Conservation (phyloP, 1,140 invertebrate genomes). For the Cotesia glomerata region DNA sequence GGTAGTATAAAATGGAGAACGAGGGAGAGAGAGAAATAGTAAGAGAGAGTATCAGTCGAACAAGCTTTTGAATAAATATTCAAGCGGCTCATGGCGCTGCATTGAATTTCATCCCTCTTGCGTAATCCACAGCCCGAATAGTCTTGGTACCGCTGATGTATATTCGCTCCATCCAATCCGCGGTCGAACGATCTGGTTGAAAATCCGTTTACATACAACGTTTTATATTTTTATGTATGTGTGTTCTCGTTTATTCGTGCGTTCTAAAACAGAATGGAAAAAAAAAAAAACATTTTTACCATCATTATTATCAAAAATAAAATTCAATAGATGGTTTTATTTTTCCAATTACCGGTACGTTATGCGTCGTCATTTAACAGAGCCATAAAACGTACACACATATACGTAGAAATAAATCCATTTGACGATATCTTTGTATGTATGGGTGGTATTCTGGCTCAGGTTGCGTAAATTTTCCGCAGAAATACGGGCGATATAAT, state of each 20-base stretch:
- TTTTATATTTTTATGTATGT: not conserved
- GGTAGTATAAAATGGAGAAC: too few relatives aligned
- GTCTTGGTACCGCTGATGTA: not conserved
- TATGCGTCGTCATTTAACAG: too few relatives aligned
- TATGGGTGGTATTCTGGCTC: too few relatives aligned
- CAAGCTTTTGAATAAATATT: slow-evolving; percentile 21
- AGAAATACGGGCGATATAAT: too few relatives aligned
- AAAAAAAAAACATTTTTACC: too few relatives aligned
- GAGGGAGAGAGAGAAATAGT: not conserved
- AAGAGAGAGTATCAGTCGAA: not conserved
- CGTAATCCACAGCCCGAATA: slow-evolving; percentile 9
- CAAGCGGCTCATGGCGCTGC: not conserved
- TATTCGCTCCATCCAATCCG: not conserved
- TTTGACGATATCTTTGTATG: too few relatives aligned
- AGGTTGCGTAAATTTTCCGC: too few relatives aligned
- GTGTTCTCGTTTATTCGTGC: not conserved
- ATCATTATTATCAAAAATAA: too few relatives aligned
- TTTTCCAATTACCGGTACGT: too few relatives aligned
- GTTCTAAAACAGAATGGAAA: not conserved
- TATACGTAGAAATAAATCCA: too few relatives aligned
- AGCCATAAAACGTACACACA: too few relatives aligned
- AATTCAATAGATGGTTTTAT: too few relatives aligned
- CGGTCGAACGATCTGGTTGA: not conserved
- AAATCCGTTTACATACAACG: not conserved
- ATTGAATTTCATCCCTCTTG: slow-evolving; percentile 22